Conservation (phyloP, 2,888 invertebrate genomes). For the Euplagia quadripunctaria region DNA sequence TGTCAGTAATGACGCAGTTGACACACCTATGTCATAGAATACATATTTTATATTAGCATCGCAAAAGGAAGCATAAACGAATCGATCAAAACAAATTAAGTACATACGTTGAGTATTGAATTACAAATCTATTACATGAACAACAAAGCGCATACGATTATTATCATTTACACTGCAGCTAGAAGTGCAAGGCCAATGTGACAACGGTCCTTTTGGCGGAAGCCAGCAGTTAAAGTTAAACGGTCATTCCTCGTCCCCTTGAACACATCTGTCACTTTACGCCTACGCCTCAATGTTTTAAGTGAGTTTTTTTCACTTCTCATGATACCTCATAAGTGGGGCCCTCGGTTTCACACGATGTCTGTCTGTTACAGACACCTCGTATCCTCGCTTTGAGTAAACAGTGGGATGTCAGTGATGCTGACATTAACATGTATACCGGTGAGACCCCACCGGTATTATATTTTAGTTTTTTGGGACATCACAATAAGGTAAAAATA, state of each 20-base stretch:
- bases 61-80: slow-evolving; percentile 17
- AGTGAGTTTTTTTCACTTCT: slow-evolving; percentile 64
- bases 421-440: slow-evolving; percentile 39
- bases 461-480: slow-evolving; percentile 1
- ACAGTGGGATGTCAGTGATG: slow-evolving; percentile 61
- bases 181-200: slow-evolving; percentile 55
- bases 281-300: slow-evolving; percentile 76
- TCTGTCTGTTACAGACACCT: slow-evolving; percentile 64
- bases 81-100: slow-evolving; percentile 37
- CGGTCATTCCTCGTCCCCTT: slow-evolving; percentile 79
- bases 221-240: slow-evolving; percentile 82
- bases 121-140: slow-evolving; percentile 49
- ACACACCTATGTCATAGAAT: neutral
- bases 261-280: slow-evolving; percentile 71
- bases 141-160: slow-evolving; percentile 40
- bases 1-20: slow-evolving; percentile 1
- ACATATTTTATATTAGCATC: neutral
- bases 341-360: slow-evolving; percentile 73
- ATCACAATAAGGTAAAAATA: slow-evolving; percentile 12
- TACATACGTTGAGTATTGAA: slow-evolving; percentile 25
- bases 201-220: slow-evolving; percentile 74
- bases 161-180: slow-evolving; percentile 25
- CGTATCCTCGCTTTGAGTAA: slow-evolving; percentile 66
- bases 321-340: slow-evolving; percentile 75
- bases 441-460: neutral